Evolutionary conservation across 1,140 invertebrate species (phyloP).

Genomic region (Plectus sambesii): DNA sequence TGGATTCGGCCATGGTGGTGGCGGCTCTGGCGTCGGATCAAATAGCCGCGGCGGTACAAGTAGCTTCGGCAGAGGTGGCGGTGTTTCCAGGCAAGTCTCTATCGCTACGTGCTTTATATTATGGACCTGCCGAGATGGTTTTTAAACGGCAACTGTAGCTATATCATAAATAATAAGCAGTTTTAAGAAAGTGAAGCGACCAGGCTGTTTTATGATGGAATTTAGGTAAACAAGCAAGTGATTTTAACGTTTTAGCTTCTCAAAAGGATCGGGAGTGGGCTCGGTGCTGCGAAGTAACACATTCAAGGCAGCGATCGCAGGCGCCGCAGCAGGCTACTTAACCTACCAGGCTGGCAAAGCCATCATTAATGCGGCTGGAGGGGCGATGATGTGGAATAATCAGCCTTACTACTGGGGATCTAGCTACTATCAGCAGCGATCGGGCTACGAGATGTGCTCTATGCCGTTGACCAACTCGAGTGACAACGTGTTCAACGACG

Average conservation of each 20-base stretch:
- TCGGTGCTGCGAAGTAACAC: conserved; percentile 34
- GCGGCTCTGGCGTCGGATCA: too few species aligned
- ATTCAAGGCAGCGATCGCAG: conserved; percentile 44
- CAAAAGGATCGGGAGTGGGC: conserved; percentile 30
- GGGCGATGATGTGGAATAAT: conserved; percentile 44
- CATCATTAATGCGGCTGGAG: conserved; percentile 31
- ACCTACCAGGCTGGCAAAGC: conserved; percentile 44
- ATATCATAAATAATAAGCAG: too few species aligned
- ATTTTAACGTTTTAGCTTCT: conserved; percentile 19
- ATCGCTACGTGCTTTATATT: too few species aligned
- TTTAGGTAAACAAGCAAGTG: too few species aligned
- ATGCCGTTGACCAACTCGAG: conserved; percentile 38
- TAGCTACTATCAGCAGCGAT: conserved; percentile 29
- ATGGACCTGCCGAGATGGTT: too few species aligned
- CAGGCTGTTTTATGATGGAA: too few species aligned
- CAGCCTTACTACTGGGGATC: conserved; percentile 39
- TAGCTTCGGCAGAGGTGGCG: too few species aligned
- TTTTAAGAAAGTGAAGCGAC: too few species aligned
- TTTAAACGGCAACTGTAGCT: too few species aligned
- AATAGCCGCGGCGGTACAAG: too few species aligned
- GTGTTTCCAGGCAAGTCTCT: too few species aligned
- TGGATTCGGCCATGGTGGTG: too few species aligned
- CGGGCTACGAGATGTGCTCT: conserved; percentile 35
- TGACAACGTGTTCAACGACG: conserved; percentile 38
- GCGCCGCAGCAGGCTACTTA: conserved; percentile 41